Evolutionary conservation across 2,113 vertebrate species (phyloP).

Genomic region (Thamnophis sirtalis): DNA sequence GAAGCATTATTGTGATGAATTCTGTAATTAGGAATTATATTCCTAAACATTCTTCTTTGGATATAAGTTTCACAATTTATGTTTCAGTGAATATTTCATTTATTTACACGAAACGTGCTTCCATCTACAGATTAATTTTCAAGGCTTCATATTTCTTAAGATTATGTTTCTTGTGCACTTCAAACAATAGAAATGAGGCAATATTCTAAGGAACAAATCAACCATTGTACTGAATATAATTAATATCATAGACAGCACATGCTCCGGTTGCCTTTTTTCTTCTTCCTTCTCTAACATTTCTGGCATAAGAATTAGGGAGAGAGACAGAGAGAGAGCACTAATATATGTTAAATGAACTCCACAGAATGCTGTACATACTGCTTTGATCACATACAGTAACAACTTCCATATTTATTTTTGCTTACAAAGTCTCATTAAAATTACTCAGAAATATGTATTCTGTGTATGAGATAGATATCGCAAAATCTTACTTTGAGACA

Average conservation of each 20-base stretch:
- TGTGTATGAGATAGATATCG: neutral
- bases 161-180: neutral
- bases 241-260: neutral
- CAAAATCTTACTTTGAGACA: conserved; percentile 10
- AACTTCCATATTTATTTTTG: neutral
- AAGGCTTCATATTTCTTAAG: neutral
- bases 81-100: neutral
- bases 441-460: neutral
- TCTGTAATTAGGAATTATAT: neutral
- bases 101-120: neutral
- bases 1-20: fast-evolving
- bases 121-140: neutral
- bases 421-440: no score
- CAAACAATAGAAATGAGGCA: neutral
- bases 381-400: neutral
- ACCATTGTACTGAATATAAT: neutral
- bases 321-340: neutral
- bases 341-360: neutral
- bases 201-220: neutral
- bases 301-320: neutral
- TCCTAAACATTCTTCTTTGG: neutral
- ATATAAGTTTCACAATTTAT: neutral
- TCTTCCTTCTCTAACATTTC: neutral
- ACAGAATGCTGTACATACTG: neutral
- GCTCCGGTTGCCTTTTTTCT: fast-evolving